These are phyloP conservation scores for Hozukius guyotensis DNA, from an alignment of 2,797 vertebrate genomes.

Conservation along the genomic window DNA sequence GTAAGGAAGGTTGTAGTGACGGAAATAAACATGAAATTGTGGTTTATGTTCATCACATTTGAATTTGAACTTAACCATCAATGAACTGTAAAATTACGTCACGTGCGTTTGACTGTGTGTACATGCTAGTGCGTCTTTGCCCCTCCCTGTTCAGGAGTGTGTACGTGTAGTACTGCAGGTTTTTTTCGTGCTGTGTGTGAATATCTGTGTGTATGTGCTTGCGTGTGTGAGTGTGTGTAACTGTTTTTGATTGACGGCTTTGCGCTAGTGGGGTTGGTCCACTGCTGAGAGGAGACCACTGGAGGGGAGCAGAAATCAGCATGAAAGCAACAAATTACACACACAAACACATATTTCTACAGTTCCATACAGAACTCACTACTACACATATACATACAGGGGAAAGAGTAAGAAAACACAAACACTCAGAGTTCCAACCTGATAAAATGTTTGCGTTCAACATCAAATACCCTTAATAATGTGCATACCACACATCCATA, in stretches of 20 bases:
- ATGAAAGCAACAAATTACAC: slow-evolving; percentile 47
- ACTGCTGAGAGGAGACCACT: slow-evolving; percentile 51
- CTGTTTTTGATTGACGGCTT: slow-evolving; percentile 67
- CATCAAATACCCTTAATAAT: background rate
- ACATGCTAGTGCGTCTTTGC: too few relatives aligned
- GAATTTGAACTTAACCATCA: background rate
- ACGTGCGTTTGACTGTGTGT: too few relatives aligned
- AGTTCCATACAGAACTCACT: background rate
- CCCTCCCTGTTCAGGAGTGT: background rate
- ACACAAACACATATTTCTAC: background rate
- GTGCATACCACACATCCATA: background rate
- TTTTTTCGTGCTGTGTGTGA: background rate
- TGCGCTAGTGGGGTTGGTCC: slow-evolving; percentile 48
- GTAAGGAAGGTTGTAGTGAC: background rate
- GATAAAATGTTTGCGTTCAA: background rate
- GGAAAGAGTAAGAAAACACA: background rate
- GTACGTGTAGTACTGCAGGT: background rate
- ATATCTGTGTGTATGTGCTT: background rate
- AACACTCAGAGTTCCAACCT: background rate
- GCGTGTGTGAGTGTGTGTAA: background rate
- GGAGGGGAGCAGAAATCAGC: slow-evolving; percentile 53
- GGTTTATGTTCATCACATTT: background rate
- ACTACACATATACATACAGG: background rate
- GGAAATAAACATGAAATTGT: background rate
- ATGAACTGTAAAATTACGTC: background rate